phyloP scores from a whole-genome alignment of 2,888 invertebrate species.

The Papilio elwesi region DNA sequence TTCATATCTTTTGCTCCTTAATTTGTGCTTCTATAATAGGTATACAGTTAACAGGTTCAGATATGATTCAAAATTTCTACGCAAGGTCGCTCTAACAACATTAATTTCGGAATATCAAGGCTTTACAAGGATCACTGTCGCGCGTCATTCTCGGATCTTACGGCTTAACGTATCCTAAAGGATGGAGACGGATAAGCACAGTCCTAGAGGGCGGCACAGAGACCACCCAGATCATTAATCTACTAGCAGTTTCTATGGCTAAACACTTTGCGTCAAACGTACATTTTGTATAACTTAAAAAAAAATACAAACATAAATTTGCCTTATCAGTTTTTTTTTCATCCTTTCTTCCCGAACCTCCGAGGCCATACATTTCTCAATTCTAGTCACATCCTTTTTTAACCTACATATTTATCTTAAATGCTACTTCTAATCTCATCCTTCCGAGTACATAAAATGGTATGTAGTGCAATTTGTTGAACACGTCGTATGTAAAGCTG shows the following conservation, averaged over 20 bases:
- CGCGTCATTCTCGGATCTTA: not conserved
- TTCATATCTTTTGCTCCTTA: too few relatives aligned
- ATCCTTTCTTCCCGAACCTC: too few relatives aligned
- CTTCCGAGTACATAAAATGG: not conserved
- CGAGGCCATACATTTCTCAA: too few relatives aligned
- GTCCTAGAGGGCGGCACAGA: constrained; percentile 4
- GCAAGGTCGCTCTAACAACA: not conserved
- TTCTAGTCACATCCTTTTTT: too few relatives aligned
- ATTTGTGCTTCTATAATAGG: not conserved
- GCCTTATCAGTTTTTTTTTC: too few relatives aligned
- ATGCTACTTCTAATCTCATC: too few relatives aligned
- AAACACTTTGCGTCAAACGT: not conserved
- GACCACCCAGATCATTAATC: constrained; percentile 26
- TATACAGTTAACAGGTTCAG: not conserved
- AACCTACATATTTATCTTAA: too few relatives aligned
- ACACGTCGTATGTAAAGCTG: constrained; percentile 38
- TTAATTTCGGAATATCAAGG: constrained; percentile 3
- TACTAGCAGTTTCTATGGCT: not conserved
- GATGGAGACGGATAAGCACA: constrained; percentile 24
- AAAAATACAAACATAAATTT: too few relatives aligned
- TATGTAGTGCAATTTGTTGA: constrained; percentile 15
- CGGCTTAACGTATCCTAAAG: constrained; percentile 35
- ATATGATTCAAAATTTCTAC: constrained; percentile 1
- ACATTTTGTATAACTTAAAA: too few relatives aligned
- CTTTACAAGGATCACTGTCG: constrained; percentile 21